Evolutionary conservation across 2,888 invertebrate species (phyloP), one percentile per base, ranked within the genome.

Genomic region (Miltochrista miniata): DNA sequence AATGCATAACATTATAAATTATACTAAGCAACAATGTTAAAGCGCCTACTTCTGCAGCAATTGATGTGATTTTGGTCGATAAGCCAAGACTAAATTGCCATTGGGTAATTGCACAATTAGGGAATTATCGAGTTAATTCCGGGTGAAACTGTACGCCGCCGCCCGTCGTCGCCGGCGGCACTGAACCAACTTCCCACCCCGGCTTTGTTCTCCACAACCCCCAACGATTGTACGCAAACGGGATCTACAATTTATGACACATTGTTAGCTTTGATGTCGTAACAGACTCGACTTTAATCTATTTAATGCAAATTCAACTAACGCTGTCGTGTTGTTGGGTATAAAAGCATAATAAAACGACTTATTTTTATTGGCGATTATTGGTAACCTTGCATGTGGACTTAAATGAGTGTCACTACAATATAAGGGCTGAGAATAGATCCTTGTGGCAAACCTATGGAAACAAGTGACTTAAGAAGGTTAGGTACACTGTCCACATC

Each of bases 81-180:
- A 83, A 83, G 72, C 71, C 66, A 66, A 80, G 73, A 81, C 79
- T 75, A 83, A 90, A 85, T 87, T 84, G 81, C 72, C 79, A 72
- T 76, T 78, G 70, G 78, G 77, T 90, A 87, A 89, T 89, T 87
- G 87, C 77, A 82, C 86, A 86, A 88, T 90, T 90, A 90, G 79
- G 77, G 79, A 77, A 89, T 90, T 87, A 90, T 84, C 86, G 79
- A 84, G 83, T 87, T 88, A 88, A 88, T 88, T 87, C 83, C 79
- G 83, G 81, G 74, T 84, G 90, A 88, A 88, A 87, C 81, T 67
- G 77, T 78, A 85, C 79, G 76, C 85, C 11, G 31, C 8, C 31
- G 31, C 31, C 31, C 72, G 62, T 45, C 67, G 68, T 50, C 55
- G 54, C 39, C 53, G 53, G 51, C 35, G 51, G 54, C 51, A 45